Evolutionary conservation across 2,888 invertebrate species (phyloP).

Genomic region (Celastrina argiolus): DNA sequence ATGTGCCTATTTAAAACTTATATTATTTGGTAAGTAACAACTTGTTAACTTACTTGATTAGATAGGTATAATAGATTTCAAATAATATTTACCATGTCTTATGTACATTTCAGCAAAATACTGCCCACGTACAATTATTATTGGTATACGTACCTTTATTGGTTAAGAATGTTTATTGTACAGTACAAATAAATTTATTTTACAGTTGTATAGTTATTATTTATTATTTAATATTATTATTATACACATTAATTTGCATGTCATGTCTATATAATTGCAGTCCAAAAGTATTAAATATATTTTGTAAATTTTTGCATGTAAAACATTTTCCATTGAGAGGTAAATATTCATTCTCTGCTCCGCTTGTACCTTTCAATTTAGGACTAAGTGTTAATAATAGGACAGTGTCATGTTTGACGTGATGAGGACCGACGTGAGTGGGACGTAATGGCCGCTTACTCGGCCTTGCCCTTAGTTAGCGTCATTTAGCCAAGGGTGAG

Average conservation of each 20-base stretch:
- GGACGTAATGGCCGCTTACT: slow-evolving; percentile 4
- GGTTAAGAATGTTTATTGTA: slow-evolving; percentile 2
- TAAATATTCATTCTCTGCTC: not conserved
- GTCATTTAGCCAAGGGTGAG: slow-evolving; percentile 7
- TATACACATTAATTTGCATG: not conserved
- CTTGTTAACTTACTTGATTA: not conserved
- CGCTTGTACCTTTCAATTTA: slow-evolving; percentile 2
- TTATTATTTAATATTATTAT: not conserved
- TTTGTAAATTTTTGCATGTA: not conserved
- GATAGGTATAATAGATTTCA: no score
- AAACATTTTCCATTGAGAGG: not conserved
- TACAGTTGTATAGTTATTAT: not conserved
- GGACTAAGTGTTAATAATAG: slow-evolving; percentile 14
- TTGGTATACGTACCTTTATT: not conserved
- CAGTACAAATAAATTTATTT: not conserved
- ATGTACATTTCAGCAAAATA: not conserved
- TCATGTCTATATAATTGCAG: not conserved
- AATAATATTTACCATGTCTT: not conserved
- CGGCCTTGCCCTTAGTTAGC: slow-evolving; percentile 20
- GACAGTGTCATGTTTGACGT: slow-evolving; percentile 12
- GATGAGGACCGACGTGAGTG: slow-evolving; percentile 11
- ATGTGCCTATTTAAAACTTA: not conserved
- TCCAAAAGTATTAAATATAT: no score
- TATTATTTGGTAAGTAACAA: not conserved
- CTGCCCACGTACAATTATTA: not conserved